These are phyloP conservation scores for Nyctibius bracteatus DNA, from an alignment of 2,113 vertebrate genomes.

Conservation along the genomic window DNA sequence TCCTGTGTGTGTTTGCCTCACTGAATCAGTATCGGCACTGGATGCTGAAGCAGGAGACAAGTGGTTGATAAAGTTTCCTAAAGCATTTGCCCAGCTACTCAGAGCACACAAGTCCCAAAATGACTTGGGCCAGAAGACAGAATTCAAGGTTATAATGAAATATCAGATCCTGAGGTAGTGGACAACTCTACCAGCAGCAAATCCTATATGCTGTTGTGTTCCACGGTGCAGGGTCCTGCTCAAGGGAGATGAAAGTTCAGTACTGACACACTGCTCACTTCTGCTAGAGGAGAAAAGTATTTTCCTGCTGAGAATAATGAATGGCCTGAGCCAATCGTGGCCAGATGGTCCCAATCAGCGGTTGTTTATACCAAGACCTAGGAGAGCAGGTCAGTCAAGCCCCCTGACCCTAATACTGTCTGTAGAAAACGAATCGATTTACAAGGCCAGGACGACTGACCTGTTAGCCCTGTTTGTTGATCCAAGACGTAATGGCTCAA, in stretches of 20 bases:
- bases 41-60: not conserved
- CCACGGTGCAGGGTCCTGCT: not conserved
- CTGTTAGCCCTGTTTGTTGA: conserved; percentile 57
- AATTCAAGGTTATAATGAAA: not conserved
- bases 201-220: not conserved
- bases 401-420: conserved; percentile 34
- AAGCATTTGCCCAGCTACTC: not conserved
- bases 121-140: not conserved
- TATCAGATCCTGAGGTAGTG: not conserved
- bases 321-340: not conserved
- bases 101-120: not conserved
- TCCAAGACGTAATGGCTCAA: conserved; percentile 57
- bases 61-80: not conserved
- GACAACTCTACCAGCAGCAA: not conserved
- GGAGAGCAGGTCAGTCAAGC: conserved; percentile 21
- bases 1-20: not conserved
- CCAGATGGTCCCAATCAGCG: conserved; percentile 33
- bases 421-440: conserved; percentile 51
- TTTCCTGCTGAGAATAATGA: not conserved
- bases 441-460: conserved; percentile 31
- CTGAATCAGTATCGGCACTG: not conserved
- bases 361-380: conserved; percentile 18
- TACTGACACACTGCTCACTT: not conserved
- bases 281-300: not conserved
- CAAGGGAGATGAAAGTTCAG: not conserved